phyloP scores from a whole-genome alignment of 2,797 vertebrate genomes.

The Naso thynnoides region DNA sequence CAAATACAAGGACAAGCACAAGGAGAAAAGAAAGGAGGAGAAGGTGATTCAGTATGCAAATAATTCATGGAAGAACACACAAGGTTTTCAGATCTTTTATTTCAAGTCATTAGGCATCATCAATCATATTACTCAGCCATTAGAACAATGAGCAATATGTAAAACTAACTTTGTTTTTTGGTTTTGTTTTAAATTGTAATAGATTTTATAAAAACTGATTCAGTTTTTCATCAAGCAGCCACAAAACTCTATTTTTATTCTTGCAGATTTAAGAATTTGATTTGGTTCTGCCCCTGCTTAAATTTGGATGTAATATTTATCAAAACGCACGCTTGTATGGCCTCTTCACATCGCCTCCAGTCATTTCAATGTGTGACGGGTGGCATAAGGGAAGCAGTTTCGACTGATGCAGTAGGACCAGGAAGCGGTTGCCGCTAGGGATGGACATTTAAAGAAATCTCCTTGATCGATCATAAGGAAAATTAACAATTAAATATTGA shows the following conservation, averaged over 20 bases:
- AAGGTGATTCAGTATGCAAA: conserved; percentile 83
- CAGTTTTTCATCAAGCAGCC: neutral
- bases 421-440: too few species aligned
- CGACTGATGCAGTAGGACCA: too few species aligned
- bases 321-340: too few species aligned
- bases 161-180: neutral
- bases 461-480: too few species aligned
- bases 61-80: conserved; percentile 1
- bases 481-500: too few species aligned
- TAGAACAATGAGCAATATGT: neutral
- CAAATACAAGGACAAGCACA: conserved; percentile 90
- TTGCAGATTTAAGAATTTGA: neutral
- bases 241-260: neutral
- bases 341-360: too few species aligned
- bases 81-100: neutral
- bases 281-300: neutral
- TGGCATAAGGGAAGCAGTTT: too few species aligned
- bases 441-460: too few species aligned
- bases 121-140: neutral
- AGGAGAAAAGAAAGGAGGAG: conserved; percentile 93
- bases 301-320: neutral
- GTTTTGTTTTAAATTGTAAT: too few species aligned
- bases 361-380: too few species aligned
- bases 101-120: neutral
- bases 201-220: too few species aligned